A percentile compares a stretch with the other conserved stretches of the same genome.
Conservation (phyloP, 1,140 invertebrate species). For the Pseudomyrmex dendroicus region DNA sequence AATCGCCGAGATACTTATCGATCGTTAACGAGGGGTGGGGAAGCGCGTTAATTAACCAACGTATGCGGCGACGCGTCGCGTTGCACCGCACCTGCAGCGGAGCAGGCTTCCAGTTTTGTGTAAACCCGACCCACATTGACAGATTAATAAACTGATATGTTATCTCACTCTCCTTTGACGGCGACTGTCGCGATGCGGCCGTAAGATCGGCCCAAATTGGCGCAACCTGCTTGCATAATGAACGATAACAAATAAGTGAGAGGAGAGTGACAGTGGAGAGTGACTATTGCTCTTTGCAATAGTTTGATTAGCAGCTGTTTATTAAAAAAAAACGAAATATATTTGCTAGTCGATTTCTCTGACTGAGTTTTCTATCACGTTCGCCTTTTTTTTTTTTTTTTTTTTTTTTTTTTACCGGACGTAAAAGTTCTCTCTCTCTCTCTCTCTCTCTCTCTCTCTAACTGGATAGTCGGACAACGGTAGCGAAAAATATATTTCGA, state of each 20-base stretch:
- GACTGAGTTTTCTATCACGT: too few species aligned
- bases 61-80: constrained; percentile 25
- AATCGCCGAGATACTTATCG: constrained; percentile 69
- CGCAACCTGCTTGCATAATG: background rate
- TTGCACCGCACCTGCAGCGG: constrained; percentile 62
- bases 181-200: background rate
- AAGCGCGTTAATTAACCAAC: constrained; percentile 63
- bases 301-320: too few species aligned
- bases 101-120: constrained; percentile 61
- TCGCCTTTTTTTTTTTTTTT: background rate
- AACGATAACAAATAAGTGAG: constrained; percentile 6
- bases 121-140: constrained; percentile 63
- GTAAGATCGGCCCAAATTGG: background rate
- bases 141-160: constrained; percentile 67
- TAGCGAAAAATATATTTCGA: constrained; percentile 9
- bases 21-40: constrained; percentile 64
- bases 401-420: background rate
- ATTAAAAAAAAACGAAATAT: background rate
- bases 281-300: background rate
- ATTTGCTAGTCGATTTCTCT: too few species aligned
- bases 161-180: background rate
- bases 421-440: background rate
- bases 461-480: background rate
- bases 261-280: background rate
- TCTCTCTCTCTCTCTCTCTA: background rate